These are phyloP conservation scores for Synanthedon andrenaeformis DNA, from an alignment of 2,888 invertebrate species.

Conservation along the genomic window DNA sequence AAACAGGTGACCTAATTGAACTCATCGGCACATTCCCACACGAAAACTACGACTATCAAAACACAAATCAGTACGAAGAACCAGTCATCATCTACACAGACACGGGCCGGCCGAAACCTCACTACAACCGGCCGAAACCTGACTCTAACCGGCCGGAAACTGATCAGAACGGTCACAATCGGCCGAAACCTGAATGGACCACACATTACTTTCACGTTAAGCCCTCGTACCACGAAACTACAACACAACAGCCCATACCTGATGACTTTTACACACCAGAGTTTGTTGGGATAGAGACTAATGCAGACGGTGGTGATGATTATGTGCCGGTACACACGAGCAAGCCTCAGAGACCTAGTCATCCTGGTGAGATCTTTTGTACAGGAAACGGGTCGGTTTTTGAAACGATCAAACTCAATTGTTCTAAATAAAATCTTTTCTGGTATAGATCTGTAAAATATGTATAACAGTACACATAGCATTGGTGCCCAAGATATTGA, in stretches of 20 bases:
- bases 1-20: conserved; percentile 65
- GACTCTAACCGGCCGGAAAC: conserved; percentile 25
- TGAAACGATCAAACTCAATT: conserved; percentile 20
- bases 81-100: conserved; percentile 65
- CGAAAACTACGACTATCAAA: conserved; percentile 57
- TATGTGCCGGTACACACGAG: conserved; percentile 53
- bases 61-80: conserved; percentile 59
- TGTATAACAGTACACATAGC: too few relatives aligned
- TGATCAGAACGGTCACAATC: conserved; percentile 17
- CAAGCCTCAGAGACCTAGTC: conserved; percentile 50
- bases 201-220: conserved; percentile 57
- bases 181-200: conserved; percentile 19
- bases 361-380: conserved; percentile 48
- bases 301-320: conserved; percentile 49
- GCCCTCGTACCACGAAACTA: conserved; percentile 60
- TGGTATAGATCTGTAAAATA: not conserved
- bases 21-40: conserved; percentile 64
- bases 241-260: conserved; percentile 30
- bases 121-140: conserved; percentile 29
- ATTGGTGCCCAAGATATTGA: too few relatives aligned
- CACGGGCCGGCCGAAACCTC: conserved; percentile 40
- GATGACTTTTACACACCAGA: conserved; percentile 38
- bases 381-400: conserved; percentile 1
- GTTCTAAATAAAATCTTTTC: not conserved
- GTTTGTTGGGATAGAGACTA: conserved; percentile 20